phyloP scores from a whole-genome alignment of 2,888 invertebrate genomes.

The Escarpia spicata region DNA sequence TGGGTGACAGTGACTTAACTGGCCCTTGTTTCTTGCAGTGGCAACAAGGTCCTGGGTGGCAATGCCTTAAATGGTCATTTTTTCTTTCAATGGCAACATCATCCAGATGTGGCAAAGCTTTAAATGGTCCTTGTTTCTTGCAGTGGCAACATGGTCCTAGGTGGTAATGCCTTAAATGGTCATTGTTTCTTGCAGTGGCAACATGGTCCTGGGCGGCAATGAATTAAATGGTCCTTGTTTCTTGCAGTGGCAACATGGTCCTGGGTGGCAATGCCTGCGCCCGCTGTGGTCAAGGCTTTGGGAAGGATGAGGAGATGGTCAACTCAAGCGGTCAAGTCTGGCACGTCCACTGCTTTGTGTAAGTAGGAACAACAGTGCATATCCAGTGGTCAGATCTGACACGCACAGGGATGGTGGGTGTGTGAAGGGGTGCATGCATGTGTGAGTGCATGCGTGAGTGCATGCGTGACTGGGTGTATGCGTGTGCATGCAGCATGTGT shows the following conservation, averaged over 20 bases:
- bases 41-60: background rate
- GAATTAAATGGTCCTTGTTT: background rate
- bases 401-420: too few species aligned
- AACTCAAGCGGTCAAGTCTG: constrained; percentile 98
- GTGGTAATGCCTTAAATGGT: background rate
- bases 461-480: too few species aligned
- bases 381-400: background rate
- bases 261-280: constrained; percentile 72
- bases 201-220: background rate
- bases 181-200: background rate
- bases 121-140: background rate
- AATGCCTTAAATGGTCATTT: background rate
- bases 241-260: background rate
- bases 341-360: constrained; percentile 99
- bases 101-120: background rate
- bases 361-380: constrained; percentile 50
- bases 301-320: constrained; percentile 96
- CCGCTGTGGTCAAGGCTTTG: constrained; percentile 95
- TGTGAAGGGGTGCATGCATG: too few species aligned
- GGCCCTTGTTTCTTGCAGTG: background rate
- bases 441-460: too few species aligned
- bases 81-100: background rate
- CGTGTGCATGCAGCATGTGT: too few species aligned
- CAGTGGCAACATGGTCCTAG: background rate
- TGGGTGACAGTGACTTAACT: background rate